These are phyloP conservation scores for Encarsia formosa DNA, from an alignment of 2,888 invertebrate genomes.

Conservation along the genomic window DNA sequence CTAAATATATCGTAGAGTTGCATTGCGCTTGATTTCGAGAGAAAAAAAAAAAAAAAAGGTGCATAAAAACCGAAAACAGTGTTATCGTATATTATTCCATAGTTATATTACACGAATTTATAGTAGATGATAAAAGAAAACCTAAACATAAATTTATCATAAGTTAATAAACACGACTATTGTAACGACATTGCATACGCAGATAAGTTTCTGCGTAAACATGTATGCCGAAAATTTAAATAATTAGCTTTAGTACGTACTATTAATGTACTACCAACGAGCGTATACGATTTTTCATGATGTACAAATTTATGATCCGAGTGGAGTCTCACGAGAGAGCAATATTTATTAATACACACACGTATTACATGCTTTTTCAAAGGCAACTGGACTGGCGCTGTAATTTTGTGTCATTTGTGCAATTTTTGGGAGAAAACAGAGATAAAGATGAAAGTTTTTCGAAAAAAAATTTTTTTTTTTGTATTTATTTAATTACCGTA, in stretches of 20 bases:
- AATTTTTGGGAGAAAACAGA: no score
- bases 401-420: no score
- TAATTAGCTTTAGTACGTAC: conserved; percentile 43
- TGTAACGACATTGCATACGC: neutral
- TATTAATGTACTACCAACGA: conserved; percentile 50
- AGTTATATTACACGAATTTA: conserved; percentile 48
- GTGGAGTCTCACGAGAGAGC: conserved; percentile 5
- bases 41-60: conserved; percentile 21
- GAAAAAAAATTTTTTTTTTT: no score
- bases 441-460: no score
- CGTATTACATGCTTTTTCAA: no score
- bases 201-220: no score
- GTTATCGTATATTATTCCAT: conserved; percentile 39
- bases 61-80: conserved; percentile 5
- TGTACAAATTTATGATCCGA: conserved; percentile 43
- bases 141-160: no score
- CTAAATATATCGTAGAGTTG: no score
- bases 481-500: no score
- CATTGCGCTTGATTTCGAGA: neutral
- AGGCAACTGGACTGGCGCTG: no score
- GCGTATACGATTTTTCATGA: conserved; percentile 52
- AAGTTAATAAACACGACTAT: conserved; percentile 28
- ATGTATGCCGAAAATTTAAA: conserved; percentile 25
- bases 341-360: no score
- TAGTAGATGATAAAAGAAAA: conserved; percentile 39